Base-by-base conservation (phyloP, 1,140 invertebrate species). In the Schlechtendalia chinensis region DNA sequence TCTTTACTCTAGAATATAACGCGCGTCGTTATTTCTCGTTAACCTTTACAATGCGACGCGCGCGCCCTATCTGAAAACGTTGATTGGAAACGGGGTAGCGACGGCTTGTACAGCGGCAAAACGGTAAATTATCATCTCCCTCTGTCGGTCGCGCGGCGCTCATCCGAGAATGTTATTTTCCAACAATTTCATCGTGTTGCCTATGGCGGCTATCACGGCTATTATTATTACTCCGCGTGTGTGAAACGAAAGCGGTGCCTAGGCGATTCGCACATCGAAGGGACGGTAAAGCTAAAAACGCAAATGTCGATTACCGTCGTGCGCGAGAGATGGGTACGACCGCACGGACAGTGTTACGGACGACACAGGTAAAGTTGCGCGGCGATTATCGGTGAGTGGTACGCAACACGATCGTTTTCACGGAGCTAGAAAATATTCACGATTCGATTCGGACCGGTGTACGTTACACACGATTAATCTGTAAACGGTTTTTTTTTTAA, bases 1-100 rank as follows among this genome's bases (percentile, higher is more conserved):
- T 29, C 27, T 53, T 5, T 45, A n/a, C n/a, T n/a, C n/a, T n/a
- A 32, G 27, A 54, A 72, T 72, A 32, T 72, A 79, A 79, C 39
- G 69, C 19, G 75, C 22, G 39, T 47, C 56, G 58, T 79, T 79
- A 79, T 79, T 79, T 79, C 75, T 79, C 56, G 75, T 79, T 79
- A 79, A 61, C 56, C 56, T 63, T 39, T 4, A 12, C 8, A 22
- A 19, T 19, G 50, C 58, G 50, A 77, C 59, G 32, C 59, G 45
- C 54, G 22, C 32, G n/a, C 56, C 19, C 56, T 47, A 59, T 59
- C 32, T 19, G 54, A 79, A 79, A 79, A 79, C 58, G 56, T 59
- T 79, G 75, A 79, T 79, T 61, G 75, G 75, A 63, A 47, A 79
- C 39, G 32, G 32, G 54, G 54, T 58, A 59, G 54, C n/a, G 8